phyloP scores from a whole-genome alignment of 37 sponge, comb jelly and placozoan genomes.

The Chondrilla cf. caribensis region DNA sequence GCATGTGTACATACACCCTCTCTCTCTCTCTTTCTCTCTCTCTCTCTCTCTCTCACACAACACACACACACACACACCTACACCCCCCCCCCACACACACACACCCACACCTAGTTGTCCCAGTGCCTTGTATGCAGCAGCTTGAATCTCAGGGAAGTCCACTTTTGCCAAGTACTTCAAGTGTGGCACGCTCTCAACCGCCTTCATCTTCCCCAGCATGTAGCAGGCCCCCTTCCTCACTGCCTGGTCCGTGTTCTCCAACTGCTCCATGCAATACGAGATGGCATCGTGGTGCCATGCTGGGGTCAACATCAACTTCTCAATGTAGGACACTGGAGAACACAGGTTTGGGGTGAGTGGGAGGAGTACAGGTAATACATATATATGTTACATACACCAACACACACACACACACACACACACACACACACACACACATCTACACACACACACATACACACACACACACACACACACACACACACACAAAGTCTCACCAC shows the following conservation, averaged over 20 bases:
- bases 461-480: too few species aligned
- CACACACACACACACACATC: not conserved
- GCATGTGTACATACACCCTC: too few species aligned
- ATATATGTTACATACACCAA: too few species aligned
- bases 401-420: not conserved
- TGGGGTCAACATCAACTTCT: not conserved
- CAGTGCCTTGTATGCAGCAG: conserved; percentile 46
- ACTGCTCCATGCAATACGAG: conserved; percentile 37
- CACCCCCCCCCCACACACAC: too few species aligned
- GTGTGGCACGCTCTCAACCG: conserved; percentile 28
- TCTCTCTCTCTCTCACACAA: too few species aligned
- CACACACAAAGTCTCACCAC: too few species aligned
- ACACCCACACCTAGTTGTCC: conserved; percentile 38
- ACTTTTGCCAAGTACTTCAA: conserved; percentile 45
- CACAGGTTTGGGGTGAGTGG: too few species aligned
- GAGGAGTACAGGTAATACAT: not conserved
- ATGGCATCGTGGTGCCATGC: conserved; percentile 40
- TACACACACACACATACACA: not conserved
- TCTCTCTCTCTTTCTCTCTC: too few species aligned
- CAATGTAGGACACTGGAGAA: conserved; percentile 24
- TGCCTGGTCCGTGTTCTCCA: conserved; percentile 72
- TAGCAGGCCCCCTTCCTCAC: conserved; percentile 56
- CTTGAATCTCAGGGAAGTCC: conserved; percentile 49
- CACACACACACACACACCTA: too few species aligned
- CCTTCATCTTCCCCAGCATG: conserved; percentile 58